Conservation (phyloP, 2,888 invertebrate genomes). For the Volucella inflata region DNA sequence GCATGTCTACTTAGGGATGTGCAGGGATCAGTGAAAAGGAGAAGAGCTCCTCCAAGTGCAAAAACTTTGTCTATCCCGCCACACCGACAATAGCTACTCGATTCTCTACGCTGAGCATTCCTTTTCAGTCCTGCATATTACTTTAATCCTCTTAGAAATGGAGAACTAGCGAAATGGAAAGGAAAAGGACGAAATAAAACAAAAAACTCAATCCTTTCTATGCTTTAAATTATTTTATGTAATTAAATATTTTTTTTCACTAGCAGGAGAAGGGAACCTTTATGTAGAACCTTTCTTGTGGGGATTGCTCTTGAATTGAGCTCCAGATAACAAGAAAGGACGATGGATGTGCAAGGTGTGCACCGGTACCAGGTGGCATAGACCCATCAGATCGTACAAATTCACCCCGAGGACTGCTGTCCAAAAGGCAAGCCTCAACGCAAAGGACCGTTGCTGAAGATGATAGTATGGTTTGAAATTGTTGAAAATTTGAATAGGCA, state of each 20-base stretch:
- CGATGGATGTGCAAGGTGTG: slow-evolving; percentile 77
- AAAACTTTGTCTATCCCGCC: slow-evolving; percentile 46
- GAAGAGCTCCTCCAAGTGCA: slow-evolving; percentile 64
- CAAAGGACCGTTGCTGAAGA: slow-evolving; percentile 43
- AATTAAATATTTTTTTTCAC: slow-evolving; percentile 63
- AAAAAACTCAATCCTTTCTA: slow-evolving; percentile 44
- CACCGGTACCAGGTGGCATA: slow-evolving; percentile 78
- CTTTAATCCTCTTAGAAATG: slow-evolving; percentile 67
- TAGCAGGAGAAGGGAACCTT: slow-evolving; percentile 20
- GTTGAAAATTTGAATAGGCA: not conserved
- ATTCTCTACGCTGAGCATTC: slow-evolving; percentile 25
- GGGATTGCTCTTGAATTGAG: slow-evolving; percentile 52
- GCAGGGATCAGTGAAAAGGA: slow-evolving; percentile 39
- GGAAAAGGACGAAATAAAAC: slow-evolving; percentile 35
- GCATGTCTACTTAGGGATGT: slow-evolving; percentile 23
- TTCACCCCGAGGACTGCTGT: slow-evolving; percentile 77
- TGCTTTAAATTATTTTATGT: slow-evolving; percentile 66
- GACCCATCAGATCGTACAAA: slow-evolving; percentile 77
- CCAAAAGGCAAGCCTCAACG: slow-evolving; percentile 67
- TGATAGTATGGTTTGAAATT: not conserved
- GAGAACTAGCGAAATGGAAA: slow-evolving; percentile 12
- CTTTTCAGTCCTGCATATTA: slow-evolving; percentile 50
- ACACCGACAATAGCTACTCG: slow-evolving; percentile 52
- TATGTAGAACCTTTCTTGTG: slow-evolving; percentile 49
- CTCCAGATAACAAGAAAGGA: slow-evolving; percentile 76